Base-by-base conservation (phyloP, 2,888 invertebrate species). In the Euzophera pinguis region DNA sequence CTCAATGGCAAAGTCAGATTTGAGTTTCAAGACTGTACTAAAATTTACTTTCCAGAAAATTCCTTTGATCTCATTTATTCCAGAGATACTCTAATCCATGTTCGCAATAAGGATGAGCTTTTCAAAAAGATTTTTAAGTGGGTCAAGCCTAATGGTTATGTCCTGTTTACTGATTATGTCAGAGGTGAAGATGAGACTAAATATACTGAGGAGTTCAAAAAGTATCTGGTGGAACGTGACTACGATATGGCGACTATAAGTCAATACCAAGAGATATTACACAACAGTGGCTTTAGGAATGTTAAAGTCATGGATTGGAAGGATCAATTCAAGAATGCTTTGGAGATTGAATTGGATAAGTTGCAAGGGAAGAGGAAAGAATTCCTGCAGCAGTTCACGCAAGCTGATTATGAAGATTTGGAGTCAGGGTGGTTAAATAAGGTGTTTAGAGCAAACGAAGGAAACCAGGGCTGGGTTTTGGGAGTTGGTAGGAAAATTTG, bases 141-240 rank as follows among this genome's bases (percentile, higher is more conserved):
- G 45, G 12, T 45, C 6, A 45, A 45, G 6, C 45, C 45, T 5
- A 45, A 32, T 32, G 45, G 45, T 1, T 34, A 16, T 45, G 14
- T 45, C n/a, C 6, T 45, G 0, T 45, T 45, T 34, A 45, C 45
- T 5, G 55, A 55, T 41, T 55, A 55, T 10, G 45, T 52, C 13
- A 49, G 49, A 27, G 55, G 55, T 27, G 52, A 55, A 52, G 49
- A 55, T 8, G 55, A 55, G 34, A 45, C 12, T n/a, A 55, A 52
- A 47, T 55, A 55, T 32, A 49, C 38, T 14, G 39, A 47, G 7
- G 55, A 55, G 27, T 55, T 55, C 12, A 49, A 22, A 17, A 32
- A 13, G n/a, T 55, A 55, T 50, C 16, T 55, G 10, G 49, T 38
- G 14, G 52, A 52, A 38, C 52, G 55, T 1, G 52, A 34, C 2